A percentile compares a stretch with the other conserved stretches of the same genome.
These are phyloP conservation scores for Sphenodon punctatus DNA, from an alignment of 2,797 vertebrate species.

Conservation along the genomic window DNA sequence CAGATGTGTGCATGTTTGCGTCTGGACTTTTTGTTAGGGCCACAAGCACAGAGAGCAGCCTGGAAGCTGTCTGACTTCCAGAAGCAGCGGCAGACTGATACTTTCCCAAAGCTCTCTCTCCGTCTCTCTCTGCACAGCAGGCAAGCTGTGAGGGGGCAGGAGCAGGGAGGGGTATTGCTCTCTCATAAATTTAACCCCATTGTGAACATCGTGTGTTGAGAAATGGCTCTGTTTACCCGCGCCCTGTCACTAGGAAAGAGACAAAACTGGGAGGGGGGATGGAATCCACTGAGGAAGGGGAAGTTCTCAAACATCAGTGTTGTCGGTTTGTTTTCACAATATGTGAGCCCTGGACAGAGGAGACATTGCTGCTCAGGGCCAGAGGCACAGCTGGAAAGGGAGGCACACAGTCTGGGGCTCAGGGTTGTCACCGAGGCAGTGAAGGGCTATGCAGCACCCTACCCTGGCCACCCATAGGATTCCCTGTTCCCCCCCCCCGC, in stretches of 20 bases:
- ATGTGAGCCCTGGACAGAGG: too few relatives aligned
- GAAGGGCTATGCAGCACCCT: too few relatives aligned
- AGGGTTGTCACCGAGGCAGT: too few relatives aligned
- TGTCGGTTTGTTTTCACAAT: too few relatives aligned
- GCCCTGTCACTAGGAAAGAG: not conserved
- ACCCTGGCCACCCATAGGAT: too few relatives aligned
- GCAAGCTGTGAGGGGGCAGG: not conserved
- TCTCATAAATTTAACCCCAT: not conserved
- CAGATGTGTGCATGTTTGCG: not conserved
- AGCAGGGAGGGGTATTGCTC: not conserved
- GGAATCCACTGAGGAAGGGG: too few relatives aligned
- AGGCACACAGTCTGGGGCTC: too few relatives aligned
- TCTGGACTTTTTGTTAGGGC: not conserved
- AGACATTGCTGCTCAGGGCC: too few relatives aligned
- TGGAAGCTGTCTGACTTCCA: slow-evolving; percentile 18
- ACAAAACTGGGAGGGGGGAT: not conserved
- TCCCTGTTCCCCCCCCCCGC: too few relatives aligned
- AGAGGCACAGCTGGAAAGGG: too few relatives aligned
- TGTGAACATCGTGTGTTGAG: not conserved
- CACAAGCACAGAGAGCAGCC: not conserved
- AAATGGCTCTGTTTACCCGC: not conserved
- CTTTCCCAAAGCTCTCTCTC: not conserved
- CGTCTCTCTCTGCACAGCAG: fast-evolving
- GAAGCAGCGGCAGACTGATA: slow-evolving; percentile 18
- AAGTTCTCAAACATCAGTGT: not conserved